These are phyloP conservation scores for Entomyzon cyanotis DNA, from an alignment of 2,113 vertebrate species.

Conservation along the genomic window DNA sequence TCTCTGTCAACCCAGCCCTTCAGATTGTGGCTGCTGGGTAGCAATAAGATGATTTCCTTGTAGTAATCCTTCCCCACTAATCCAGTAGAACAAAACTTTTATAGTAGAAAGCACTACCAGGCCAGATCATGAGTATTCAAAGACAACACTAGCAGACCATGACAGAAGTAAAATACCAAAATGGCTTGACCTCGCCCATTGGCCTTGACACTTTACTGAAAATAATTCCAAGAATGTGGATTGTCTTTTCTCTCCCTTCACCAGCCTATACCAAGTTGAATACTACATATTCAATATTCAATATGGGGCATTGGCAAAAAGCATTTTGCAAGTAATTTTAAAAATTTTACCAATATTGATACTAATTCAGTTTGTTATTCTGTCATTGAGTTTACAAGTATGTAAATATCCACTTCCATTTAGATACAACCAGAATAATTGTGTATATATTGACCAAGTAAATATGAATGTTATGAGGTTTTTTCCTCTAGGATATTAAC, in stretches of 20 bases:
- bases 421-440: background rate
- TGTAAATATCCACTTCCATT: background rate
- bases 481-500: background rate
- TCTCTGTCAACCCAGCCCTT: background rate
- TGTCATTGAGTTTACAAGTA: background rate
- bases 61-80: background rate
- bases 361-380: background rate
- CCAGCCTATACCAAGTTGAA: background rate
- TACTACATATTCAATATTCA: background rate
- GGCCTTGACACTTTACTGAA: background rate
- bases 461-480: background rate
- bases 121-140: background rate
- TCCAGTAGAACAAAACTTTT: background rate
- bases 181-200: background rate
- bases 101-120: background rate
- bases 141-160: background rate
- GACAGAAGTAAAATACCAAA: background rate
- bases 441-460: background rate
- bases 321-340: background rate
- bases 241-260: background rate
- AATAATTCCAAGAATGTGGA: background rate
- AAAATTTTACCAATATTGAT: background rate
- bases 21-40: background rate
- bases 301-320: background rate
- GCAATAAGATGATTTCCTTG: rapidly evolving